Percentiles rank a stretch among this genome's conserved stretches.
Conservation (phyloP, 2,113 vertebrate species). For the Lophotis ruficrista region DNA sequence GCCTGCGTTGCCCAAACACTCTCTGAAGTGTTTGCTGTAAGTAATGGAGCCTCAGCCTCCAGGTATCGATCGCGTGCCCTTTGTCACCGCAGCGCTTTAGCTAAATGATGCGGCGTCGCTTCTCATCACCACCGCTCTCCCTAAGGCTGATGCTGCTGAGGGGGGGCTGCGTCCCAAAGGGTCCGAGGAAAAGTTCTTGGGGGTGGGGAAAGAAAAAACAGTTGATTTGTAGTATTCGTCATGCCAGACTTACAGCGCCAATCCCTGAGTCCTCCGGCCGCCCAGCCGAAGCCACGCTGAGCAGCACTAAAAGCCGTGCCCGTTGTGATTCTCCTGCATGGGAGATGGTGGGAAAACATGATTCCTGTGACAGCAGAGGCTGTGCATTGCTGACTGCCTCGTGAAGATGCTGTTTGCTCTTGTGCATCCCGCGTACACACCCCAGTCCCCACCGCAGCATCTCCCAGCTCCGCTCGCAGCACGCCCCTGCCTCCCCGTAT, state of each 20-base stretch:
- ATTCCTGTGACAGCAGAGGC: not conserved
- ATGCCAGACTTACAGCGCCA: accelerated
- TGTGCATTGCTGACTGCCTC: not conserved
- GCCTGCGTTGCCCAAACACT: not conserved
- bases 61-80: not conserved
- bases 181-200: not conserved
- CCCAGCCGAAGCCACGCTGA: accelerated
- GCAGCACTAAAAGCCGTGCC: not conserved
- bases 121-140: not conserved
- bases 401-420: not conserved
- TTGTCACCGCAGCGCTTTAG: not conserved
- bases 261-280: not conserved
- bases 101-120: not conserved
- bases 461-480: not conserved
- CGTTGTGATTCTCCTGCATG: accelerated
- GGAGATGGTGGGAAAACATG: not conserved
- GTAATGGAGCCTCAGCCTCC: slow-evolving; percentile 9
- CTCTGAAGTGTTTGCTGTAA: not conserved
- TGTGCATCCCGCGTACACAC: not conserved
- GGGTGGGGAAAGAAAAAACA: not conserved
- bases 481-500: not conserved
- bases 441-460: not conserved
- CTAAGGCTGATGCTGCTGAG: not conserved
- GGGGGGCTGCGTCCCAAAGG: not conserved
- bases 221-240: not conserved